Percentiles rank a stretch among this genome's conserved stretches.
These are phyloP conservation scores for Thalassoma bifasciatum DNA, from an alignment of 2,113 vertebrate genomes.

Conservation along the genomic window DNA sequence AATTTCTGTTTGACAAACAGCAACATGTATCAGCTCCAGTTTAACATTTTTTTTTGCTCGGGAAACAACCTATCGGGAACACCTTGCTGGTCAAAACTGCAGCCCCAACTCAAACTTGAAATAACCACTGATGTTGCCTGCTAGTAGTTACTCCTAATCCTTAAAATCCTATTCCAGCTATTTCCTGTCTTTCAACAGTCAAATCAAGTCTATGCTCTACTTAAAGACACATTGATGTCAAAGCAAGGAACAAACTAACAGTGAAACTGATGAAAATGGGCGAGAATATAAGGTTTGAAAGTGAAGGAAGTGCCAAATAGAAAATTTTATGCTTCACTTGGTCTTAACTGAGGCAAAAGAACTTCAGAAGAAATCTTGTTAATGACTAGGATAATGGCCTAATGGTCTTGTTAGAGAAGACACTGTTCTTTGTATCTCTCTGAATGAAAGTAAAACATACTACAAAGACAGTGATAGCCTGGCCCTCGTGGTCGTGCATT, in stretches of 20 bases:
- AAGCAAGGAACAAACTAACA: background rate
- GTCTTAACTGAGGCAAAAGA: background rate
- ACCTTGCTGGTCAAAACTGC: too few species aligned
- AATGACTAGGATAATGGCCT: slow-evolving; percentile 36
- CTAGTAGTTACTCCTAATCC: too few species aligned
- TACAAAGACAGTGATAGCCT: slow-evolving; percentile 2
- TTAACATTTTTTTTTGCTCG: too few species aligned
- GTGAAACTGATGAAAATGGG: background rate
- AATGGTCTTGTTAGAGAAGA: slow-evolving; percentile 21
- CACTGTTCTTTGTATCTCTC: slow-evolving; percentile 13
- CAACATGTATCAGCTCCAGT: too few species aligned
- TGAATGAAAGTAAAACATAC: slow-evolving; percentile 6
- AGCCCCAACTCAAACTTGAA: too few species aligned
- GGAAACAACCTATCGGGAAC: too few species aligned
- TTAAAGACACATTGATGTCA: background rate
- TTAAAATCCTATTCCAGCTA: background rate
- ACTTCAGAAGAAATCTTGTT: slow-evolving; percentile 43
- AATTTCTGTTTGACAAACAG: too few species aligned
- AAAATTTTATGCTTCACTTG: background rate
- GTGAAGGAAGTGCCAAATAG: background rate
- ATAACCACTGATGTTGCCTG: background rate
- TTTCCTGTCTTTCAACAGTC: background rate
- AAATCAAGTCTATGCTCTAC: background rate
- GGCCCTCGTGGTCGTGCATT: slow-evolving; percentile 12
- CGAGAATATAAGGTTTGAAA: background rate